Percentiles rank a stretch among this genome's conserved stretches.
Evolutionary conservation across 2,113 vertebrate genomes (phyloP).

Genomic region (Hyperopisus bebe): DNA sequence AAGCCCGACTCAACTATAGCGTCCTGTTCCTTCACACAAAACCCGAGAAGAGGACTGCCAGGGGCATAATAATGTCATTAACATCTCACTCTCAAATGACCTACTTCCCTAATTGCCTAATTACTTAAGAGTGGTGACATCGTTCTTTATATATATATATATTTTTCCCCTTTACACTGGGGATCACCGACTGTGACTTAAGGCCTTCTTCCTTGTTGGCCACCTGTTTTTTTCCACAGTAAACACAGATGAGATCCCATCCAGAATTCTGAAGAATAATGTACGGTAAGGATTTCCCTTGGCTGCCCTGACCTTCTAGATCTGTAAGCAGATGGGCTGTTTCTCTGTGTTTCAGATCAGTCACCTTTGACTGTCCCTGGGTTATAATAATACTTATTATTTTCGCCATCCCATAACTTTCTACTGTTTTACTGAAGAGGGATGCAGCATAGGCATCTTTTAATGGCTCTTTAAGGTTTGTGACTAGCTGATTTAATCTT

Average conservation of each 20-base stretch:
- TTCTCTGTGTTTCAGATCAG: neutral
- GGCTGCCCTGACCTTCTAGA: neutral
- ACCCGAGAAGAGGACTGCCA: neutral
- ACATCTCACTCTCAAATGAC: neutral
- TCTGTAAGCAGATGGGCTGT: neutral
- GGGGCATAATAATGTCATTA: neutral
- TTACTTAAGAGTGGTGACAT: neutral
- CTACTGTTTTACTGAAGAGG: neutral
- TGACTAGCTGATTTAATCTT: neutral
- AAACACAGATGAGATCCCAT: neutral
- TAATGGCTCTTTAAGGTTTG: neutral
- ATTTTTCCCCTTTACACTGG: neutral
- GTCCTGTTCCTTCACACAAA: neutral
- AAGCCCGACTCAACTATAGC: neutral
- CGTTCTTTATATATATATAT: neutral
- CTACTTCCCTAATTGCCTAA: slow-evolving; percentile 6
- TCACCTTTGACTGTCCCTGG: neutral
- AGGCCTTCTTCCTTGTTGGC: neutral
- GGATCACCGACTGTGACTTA: neutral
- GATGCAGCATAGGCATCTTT: neutral
- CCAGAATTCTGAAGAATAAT: neutral
- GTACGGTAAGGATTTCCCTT: neutral
- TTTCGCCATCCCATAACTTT: neutral
- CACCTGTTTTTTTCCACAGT: neutral
- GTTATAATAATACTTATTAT: neutral